These are phyloP conservation scores for Hyposoter dolosus DNA, from an alignment of 2,888 invertebrate species.

Conservation along the genomic window DNA sequence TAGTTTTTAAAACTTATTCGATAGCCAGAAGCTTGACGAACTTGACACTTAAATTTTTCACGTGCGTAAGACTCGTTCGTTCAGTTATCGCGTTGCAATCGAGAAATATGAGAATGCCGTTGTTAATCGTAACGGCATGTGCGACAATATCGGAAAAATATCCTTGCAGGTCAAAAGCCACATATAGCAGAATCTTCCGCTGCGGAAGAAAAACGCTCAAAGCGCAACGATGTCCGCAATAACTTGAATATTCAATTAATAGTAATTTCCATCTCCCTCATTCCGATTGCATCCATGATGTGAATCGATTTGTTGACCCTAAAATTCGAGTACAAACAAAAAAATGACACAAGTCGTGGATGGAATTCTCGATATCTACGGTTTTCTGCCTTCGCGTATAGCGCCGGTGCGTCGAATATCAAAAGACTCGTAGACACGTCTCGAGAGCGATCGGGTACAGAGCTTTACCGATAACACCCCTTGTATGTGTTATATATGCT, in stretches of 20 bases:
- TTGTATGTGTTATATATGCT: conserved; percentile 29
- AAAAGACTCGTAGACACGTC: conserved; percentile 17
- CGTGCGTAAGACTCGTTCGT: not conserved
- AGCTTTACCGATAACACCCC: conserved; percentile 7
- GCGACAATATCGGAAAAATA: too few species aligned
- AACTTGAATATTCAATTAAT: too few species aligned
- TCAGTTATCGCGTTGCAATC: not conserved
- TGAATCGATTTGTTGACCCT: too few species aligned
- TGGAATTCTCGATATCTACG: too few species aligned
- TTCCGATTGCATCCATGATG: too few species aligned
- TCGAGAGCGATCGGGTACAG: conserved; percentile 25
- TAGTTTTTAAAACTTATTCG: conserved; percentile 37
- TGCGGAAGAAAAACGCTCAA: too few species aligned
- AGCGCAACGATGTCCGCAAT: too few species aligned
- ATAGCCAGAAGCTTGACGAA: conserved; percentile 16
- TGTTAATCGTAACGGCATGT: too few species aligned
- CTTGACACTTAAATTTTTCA: not conserved
- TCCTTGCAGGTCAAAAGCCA: too few species aligned
- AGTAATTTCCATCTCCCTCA: too few species aligned
- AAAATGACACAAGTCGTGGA: not conserved
- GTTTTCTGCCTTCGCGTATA: not conserved
- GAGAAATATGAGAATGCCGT: too few species aligned
- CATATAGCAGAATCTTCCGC: too few species aligned
- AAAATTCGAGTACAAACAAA: not conserved
- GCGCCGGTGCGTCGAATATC: not conserved